Evolutionary conservation across 92 coral and sea anemone genomes (phyloP), one percentile per base, ranked within the genome.

Genomic region (Paramuricea clavata): DNA sequence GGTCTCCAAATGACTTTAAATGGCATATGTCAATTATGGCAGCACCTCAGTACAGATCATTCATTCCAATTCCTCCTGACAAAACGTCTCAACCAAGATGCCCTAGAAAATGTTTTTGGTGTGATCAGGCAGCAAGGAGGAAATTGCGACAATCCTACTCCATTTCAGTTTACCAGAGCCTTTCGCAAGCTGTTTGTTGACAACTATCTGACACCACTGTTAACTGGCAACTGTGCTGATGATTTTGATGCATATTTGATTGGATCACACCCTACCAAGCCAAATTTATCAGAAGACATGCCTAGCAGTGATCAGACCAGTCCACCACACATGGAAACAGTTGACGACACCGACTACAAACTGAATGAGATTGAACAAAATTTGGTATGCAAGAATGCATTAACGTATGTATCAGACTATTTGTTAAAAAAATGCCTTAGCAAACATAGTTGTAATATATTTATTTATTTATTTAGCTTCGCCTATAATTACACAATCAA

Each of bases 121-220:
- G 2, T 25, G 15, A 26, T 62, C 32, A 62, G 71, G 22, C 33
- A 25, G 32, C 71, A 62, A 62, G 71, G 71, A 1, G 71, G 71
- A 6, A 62, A 62, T 31, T 62, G 28, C 21, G 71, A 62, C 16
- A 62, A 62, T 62, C 71, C 71, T 2, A 62, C 28, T 1, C 71
- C 71, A 31, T 1, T 62, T 2, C 71, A 62, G 36, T 62, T 62
- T 19, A 25, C 33, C 2, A 2, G 71, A 26, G 71, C 71, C 2
- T 62, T 62, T 19, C 32, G 71, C 8, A 62, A 62, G 4, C 16
- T 62, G 36, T 62, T 62, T 62, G 71, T 62, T 4, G 71, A 62
- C 71, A 25, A 12, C 28, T 62, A 5, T 31, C 71, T 62, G 1
- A 31, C 71, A 3, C 71, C 71, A 5, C 31, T 62, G 8, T 31